A percentile compares a stretch with the other conserved stretches of the same genome.
These are phyloP conservation scores for Torymus aiolomorphi DNA, from an alignment of 2,888 invertebrate genomes.

Conservation along the genomic window DNA sequence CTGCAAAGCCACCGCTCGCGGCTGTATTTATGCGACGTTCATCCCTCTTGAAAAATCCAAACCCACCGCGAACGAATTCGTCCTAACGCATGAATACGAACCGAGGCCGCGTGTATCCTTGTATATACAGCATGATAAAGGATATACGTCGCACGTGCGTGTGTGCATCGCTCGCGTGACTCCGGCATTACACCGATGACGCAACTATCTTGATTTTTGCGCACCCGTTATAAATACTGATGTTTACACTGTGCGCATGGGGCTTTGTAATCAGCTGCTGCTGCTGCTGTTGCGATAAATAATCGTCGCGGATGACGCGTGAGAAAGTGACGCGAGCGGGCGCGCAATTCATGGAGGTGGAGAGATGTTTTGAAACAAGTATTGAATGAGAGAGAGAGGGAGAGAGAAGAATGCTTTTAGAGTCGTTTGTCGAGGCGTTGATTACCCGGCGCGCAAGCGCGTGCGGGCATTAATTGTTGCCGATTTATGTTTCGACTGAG, in stretches of 20 bases:
- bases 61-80: no score
- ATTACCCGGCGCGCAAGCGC: neutral
- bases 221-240: constrained; percentile 28
- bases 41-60: no score
- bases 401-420: constrained; percentile 9
- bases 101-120: no score
- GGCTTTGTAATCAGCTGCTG: neutral
- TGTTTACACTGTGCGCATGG: neutral
- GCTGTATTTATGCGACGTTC: no score
- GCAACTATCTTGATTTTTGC: neutral
- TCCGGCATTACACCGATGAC: constrained; percentile 5
- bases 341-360: neutral
- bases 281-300: constrained; percentile 28
- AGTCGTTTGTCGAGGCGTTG: constrained; percentile 23
- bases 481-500: constrained; percentile 9
- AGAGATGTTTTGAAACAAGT: constrained; percentile 27
- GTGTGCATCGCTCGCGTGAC: constrained; percentile 25
- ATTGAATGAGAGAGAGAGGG: neutral
- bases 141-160: neutral
- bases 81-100: no score
- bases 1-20: no score
- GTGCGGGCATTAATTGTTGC: neutral
- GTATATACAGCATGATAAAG: neutral
- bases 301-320: constrained; percentile 25
- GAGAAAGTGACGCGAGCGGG: neutral